Evolutionary conservation across 2,113 vertebrate genomes (phyloP), one percentile per base, ranked within the genome.

Genomic region (Neolamprologus kungweensis): DNA sequence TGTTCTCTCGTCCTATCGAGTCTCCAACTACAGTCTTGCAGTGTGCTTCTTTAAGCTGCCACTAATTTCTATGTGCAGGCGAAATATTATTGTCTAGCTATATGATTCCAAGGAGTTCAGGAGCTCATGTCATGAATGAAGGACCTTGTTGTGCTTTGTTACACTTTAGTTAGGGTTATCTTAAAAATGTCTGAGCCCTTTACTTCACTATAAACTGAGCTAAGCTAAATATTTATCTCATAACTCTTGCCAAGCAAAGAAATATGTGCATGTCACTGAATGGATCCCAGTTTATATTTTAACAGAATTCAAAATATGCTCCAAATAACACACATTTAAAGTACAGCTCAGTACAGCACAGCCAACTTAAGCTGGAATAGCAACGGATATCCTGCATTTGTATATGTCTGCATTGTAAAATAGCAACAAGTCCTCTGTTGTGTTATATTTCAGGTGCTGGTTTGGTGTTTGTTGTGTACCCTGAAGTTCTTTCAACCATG

Each of bases 391-490:
- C 51, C 31, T 40, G 33, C 12, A 73, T 73, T 45, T 73, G 40
- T 73, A 16, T 83, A 21, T 42, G 31, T 60, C 51, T 80, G 31
- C 31, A n/a, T 40, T 54, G 33, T 55, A 17, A 26, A 28, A 17
- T 17, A 47, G 37, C 23, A 45, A 47, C 40, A 75, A 47, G 8
- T 28, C 68, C 23, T 55, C 54, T 57, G 35, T 23, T 82, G 3
- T 78, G 3, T 93, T 10, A 33, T 78, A 37, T 82, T 82, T 86
- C 87, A 96, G 96, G 96, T 82, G 95, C 96, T 87, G 96, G 96
- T 83, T 90, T 97, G 85, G 96, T 97, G 85, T 97, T 97, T 93
- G 96, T 96, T 6, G 95, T 97, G 21, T 97, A 97, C 80, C 96
- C 96, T 35, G 96, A 96, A 73, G 92, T 95, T 13, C 95, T 97